Percentiles rank a stretch among this genome's conserved stretches.
Conservation (phyloP, 1,140 invertebrate genomes). For the Diplogasteroides magnus region DNA sequence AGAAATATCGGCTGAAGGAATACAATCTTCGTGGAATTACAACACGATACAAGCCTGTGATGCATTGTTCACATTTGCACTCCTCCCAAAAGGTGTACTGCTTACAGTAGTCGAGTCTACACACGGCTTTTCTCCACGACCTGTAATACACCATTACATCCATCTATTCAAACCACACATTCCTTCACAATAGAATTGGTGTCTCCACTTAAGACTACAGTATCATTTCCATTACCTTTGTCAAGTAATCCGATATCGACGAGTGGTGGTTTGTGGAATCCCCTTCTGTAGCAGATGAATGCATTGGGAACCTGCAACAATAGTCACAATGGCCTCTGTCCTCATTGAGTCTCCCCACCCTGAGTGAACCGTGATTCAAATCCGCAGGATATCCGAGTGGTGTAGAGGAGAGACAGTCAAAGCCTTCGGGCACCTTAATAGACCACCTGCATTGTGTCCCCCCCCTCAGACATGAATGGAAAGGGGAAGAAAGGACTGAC, state of each 20-base stretch:
- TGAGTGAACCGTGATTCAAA: constrained; percentile 93
- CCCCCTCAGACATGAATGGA: too few relatives aligned
- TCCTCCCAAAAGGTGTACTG: constrained; percentile 73
- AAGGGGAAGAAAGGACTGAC: constrained; percentile 54
- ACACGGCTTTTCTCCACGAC: constrained; percentile 67
- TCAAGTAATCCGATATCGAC: constrained; percentile 79
- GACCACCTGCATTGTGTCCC: too few relatives aligned
- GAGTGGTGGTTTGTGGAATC: constrained; percentile 86
- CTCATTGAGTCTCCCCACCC: too few relatives aligned
- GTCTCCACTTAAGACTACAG: too few relatives aligned
- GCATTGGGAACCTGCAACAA: constrained; percentile 81
- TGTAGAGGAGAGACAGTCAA: constrained; percentile 74
- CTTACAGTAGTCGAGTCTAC: constrained; percentile 83
- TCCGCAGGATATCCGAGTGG: constrained; percentile 77
- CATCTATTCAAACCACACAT: too few relatives aligned
- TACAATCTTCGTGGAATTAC: too few relatives aligned
- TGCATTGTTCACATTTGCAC: constrained; percentile 96
- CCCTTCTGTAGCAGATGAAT: constrained; percentile 84
- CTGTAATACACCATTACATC: not conserved
- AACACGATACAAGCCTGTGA: constrained; percentile 61
- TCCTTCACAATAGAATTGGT: too few relatives aligned
- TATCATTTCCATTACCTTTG: constrained; percentile 56
- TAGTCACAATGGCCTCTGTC: too few relatives aligned
- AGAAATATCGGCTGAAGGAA: constrained; percentile 69
- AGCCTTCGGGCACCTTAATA: constrained; percentile 73